Conservation (phyloP, 2,113 vertebrate genomes). For the Ochotona curzoniae region DNA sequence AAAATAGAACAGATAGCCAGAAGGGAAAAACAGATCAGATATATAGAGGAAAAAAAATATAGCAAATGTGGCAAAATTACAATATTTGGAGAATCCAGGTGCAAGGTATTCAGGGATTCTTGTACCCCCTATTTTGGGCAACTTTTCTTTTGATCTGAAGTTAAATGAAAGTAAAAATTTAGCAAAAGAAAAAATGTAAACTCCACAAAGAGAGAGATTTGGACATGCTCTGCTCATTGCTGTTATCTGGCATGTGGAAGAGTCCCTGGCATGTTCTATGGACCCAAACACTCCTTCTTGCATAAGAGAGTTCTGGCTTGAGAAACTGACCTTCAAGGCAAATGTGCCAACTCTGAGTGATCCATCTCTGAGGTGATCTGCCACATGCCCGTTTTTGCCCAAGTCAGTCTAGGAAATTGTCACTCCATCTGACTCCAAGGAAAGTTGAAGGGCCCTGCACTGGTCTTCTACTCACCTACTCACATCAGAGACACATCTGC, state of each 20-base stretch:
- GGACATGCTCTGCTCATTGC: background rate
- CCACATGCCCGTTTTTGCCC: background rate
- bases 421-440: background rate
- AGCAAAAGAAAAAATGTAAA: background rate
- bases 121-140: background rate
- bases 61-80: background rate
- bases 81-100: background rate
- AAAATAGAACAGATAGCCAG: background rate
- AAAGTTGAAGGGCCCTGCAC: background rate
- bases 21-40: too few relatives aligned
- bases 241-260: background rate
- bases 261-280: background rate
- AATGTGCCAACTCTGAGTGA: background rate
- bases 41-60: background rate
- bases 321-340: background rate
- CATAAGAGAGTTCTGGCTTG: background rate
- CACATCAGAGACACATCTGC: background rate
- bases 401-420: background rate
- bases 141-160: constrained; percentile 29
- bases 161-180: constrained; percentile 26
- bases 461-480: background rate
- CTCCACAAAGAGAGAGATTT: background rate
- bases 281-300: background rate
- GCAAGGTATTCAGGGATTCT: background rate
- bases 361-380: background rate